A percentile compares a stretch with the other conserved stretches of the same genome.
Evolutionary conservation across 2,888 invertebrate genomes (phyloP).

Genomic region (Oscheius onirici): DNA sequence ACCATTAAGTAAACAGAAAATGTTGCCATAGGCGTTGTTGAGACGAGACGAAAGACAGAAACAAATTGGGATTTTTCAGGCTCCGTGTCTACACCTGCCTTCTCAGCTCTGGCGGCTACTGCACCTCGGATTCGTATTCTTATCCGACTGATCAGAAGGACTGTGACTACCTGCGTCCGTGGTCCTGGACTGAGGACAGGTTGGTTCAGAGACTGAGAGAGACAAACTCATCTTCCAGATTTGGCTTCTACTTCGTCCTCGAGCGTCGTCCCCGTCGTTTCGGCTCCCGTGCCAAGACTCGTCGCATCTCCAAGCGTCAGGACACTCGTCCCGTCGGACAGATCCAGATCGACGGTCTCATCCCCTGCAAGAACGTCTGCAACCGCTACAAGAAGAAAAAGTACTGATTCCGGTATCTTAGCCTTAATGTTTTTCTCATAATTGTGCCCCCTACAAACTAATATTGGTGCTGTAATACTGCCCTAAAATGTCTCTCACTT

Average conservation of each 20-base stretch:
- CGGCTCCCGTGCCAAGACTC: conserved; percentile 35
- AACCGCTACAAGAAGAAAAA: conserved; percentile 8
- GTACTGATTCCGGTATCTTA: conserved; percentile 8
- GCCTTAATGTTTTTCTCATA: neutral
- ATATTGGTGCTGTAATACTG: conserved; percentile 3
- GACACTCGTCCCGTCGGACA: conserved; percentile 31
- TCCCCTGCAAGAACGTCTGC: conserved; percentile 37
- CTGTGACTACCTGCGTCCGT: conserved; percentile 49
- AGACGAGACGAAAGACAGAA: neutral
- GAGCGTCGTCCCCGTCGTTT: conserved; percentile 48
- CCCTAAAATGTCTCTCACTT: neutral
- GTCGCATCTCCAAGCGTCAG: conserved; percentile 29
- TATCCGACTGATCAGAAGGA: conserved; percentile 42
- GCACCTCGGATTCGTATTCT: conserved; percentile 48
- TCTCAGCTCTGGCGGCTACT: conserved; percentile 50
- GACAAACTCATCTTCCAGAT: conserved; percentile 38
- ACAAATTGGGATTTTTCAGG: conserved; percentile 39
- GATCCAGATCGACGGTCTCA: conserved; percentile 36
- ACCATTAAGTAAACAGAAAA: conserved; percentile 14
- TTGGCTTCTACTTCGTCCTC: conserved; percentile 55
- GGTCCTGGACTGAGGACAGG: conserved; percentile 40
- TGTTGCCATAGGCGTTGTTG: conserved; percentile 17
- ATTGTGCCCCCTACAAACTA: neutral
- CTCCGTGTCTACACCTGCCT: conserved; percentile 55
- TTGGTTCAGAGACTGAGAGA: conserved; percentile 10